Conservation (phyloP, 2,113 vertebrate genomes). For the Triplophysa siluroides region DNA sequence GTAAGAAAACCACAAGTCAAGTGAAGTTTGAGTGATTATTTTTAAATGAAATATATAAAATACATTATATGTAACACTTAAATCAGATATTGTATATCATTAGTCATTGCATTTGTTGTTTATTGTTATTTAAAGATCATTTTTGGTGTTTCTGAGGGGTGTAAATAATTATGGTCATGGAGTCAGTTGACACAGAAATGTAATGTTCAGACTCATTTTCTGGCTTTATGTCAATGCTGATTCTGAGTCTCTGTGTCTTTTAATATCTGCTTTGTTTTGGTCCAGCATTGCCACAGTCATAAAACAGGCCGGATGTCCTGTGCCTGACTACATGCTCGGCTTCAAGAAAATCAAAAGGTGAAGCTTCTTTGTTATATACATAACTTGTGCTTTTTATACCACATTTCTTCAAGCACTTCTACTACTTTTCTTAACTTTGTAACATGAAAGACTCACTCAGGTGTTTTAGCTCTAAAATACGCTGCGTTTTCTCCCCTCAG, state of each 20-base stretch:
- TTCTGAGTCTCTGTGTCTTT: not conserved
- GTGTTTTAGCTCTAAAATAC: not conserved
- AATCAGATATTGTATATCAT: no score
- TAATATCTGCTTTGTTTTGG: not conserved
- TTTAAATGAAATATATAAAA: no score
- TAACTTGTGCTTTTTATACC: not conserved
- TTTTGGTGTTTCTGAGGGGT: no score
- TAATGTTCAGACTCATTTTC: no score
- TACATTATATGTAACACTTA: no score
- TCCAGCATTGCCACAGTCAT: conserved; percentile 89
- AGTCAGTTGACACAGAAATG: no score
- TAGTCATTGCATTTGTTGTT: no score
- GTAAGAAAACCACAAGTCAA: conserved; percentile 63
- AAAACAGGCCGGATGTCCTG: conserved; percentile 91
- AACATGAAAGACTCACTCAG: not conserved
- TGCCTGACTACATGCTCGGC: conserved; percentile 92
- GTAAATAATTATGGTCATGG: no score
- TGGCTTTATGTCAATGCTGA: not conserved
- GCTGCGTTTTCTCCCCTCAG: conserved; percentile 66
- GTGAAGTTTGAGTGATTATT: not conserved
- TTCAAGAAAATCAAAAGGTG: conserved; percentile 89
- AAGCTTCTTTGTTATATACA: not conserved
- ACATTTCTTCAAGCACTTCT: not conserved
- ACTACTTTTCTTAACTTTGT: not conserved
- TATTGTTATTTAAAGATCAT: no score